Conservation (phyloP, 1,140 invertebrate genomes). For the Atta cephalotes region DNA sequence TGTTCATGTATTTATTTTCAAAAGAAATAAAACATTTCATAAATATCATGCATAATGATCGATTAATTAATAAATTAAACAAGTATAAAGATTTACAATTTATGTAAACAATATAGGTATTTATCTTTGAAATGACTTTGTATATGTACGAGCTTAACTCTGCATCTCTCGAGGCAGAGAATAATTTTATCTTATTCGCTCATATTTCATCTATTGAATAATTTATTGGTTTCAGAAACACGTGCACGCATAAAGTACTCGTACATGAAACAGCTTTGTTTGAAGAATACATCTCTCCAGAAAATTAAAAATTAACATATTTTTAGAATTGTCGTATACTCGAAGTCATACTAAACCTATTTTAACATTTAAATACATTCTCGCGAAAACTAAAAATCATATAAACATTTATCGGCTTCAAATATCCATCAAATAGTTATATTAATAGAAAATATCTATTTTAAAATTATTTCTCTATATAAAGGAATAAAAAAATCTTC, state of each 20-base stretch:
- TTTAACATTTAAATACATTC: neutral
- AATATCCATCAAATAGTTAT: neutral
- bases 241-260: neutral
- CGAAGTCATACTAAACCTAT: neutral
- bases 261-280: neutral
- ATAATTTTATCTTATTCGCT: conserved; percentile 43
- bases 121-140: conserved; percentile 12
- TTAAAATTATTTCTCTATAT: neutral
- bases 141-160: neutral
- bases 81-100: neutral
- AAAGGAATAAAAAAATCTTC: neutral
- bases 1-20: neutral
- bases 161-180: conserved; percentile 5
- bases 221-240: conserved; percentile 23
- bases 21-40: neutral
- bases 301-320: neutral
- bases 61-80: conserved; percentile 17
- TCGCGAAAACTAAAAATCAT: neutral
- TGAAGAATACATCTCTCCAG: neutral
- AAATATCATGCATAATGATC: neutral
- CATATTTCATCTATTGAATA: conserved; percentile 40
- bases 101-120: neutral
- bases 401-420: neutral
- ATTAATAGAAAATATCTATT: conserved; percentile 1
- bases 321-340: neutral